Percentiles rank a stretch among this genome's conserved stretches.
These are phyloP conservation scores for Nettapus auritus DNA, from an alignment of 2,113 vertebrate species.

Conservation along the genomic window DNA sequence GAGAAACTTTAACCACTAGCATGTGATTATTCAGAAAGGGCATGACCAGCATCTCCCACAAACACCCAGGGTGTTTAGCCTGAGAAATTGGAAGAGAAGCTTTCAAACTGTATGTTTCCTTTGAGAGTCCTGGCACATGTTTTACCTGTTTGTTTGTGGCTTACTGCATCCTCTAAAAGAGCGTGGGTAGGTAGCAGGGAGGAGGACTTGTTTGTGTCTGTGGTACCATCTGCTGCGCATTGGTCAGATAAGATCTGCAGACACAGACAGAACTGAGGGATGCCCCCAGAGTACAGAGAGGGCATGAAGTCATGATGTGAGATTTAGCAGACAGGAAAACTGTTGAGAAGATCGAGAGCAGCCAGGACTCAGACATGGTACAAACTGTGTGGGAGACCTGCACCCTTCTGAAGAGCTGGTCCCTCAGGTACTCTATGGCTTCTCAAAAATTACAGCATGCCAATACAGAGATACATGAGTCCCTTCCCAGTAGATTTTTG, in stretches of 20 bases:
- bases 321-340: not conserved
- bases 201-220: not conserved
- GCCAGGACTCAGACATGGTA: not conserved
- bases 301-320: not conserved
- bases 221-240: not conserved
- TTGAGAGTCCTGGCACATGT: not conserved
- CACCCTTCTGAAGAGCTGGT: not conserved
- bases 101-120: not conserved
- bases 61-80: not conserved
- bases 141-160: not conserved
- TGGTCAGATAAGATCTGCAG: not conserved
- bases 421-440: not conserved
- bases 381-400: not conserved
- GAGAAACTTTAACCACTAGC: not conserved
- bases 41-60: not conserved
- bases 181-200: not conserved
- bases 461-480: accelerated
- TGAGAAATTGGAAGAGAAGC: not conserved
- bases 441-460: not conserved
- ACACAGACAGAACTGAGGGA: not conserved
- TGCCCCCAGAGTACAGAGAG: not conserved
- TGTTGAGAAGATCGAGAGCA: not conserved
- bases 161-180: not conserved
- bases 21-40: not conserved
- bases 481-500: not conserved